phyloP scores from a whole-genome alignment of 2,797 vertebrate species.

The Propithecus deckenii region DNA sequence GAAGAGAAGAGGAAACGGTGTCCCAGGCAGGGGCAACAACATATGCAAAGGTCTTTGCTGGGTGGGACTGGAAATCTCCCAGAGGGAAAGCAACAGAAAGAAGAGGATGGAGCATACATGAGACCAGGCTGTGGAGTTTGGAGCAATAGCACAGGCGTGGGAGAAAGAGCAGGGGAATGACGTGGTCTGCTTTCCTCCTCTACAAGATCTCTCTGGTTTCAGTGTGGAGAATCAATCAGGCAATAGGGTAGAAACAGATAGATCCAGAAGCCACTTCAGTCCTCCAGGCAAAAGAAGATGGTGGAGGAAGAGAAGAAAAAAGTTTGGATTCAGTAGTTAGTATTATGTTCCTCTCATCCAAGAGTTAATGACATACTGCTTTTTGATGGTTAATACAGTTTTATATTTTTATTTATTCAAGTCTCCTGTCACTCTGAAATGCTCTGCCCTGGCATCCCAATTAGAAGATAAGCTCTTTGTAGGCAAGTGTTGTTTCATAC shows the following conservation, averaged over 20 bases:
- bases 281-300: neutral
- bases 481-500: neutral
- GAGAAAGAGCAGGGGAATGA: neutral
- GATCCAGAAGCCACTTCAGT: neutral
- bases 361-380: neutral
- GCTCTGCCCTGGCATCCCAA: neutral
- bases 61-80: neutral
- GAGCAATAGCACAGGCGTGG: neutral
- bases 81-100: neutral
- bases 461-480: neutral
- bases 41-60: neutral
- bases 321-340: neutral
- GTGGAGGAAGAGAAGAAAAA: neutral
- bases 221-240: neutral
- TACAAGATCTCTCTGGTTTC: neutral
- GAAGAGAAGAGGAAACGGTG: neutral
- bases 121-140: neutral
- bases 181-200: neutral
- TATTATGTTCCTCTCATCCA: neutral
- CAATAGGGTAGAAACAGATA: neutral
- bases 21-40: neutral
- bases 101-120: neutral
- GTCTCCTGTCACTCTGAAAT: neutral
- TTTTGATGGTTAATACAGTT: neutral
- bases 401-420: neutral